Base-by-base conservation (phyloP, 2,888 invertebrate genomes). In the Microctonus hyperodae region DNA sequence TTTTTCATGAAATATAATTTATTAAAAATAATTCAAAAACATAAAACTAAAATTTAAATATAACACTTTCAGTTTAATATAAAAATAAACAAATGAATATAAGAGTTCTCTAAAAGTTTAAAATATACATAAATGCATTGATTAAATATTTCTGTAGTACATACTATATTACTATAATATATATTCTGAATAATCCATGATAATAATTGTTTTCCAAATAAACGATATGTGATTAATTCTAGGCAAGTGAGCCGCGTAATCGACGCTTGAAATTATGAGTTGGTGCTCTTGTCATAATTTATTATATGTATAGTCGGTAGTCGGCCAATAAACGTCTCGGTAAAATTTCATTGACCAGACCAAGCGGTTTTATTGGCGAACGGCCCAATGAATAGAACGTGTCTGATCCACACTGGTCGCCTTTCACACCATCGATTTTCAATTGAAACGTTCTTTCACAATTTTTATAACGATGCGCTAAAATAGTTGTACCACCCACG, bases 231-330 rank as follows among this genome's bases (percentile, higher is more conserved):
- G 25, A 59, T 59, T 59, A 59, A 59, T 59, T 59, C 23, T 37
- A 44, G 59, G 59, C 59, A 59, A 57, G 59, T 37, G 59, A 44
- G 31, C 22, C 23, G 57, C 35, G 23, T 59, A 59, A 59, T 59
- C 59, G 59, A 59, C 59, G 59, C 44, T 59, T 59, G 59, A 44
- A 59, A 59, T 59, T 59, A 59, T 59, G 59, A 59, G 59, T 59
- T 59, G 44, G 59, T 59, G 59, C 23, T 44, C 59, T 59, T 59
- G 59, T 59, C 44, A 59, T 59, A 59, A 59, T 59, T 59, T 59
- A 59, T 59, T 59, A 59, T 59, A 59, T 37, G 37, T 37, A 37
- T 59, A 37, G 59, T n/a, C 44, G 40, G 59, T 59, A 44, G n/a
- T 40, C 28, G 40, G 23, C 59, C 59, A 59, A 59, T 59, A 59